phyloP scores from a whole-genome alignment of 1,140 invertebrate genomes.

The Panulirus ornatus region DNA sequence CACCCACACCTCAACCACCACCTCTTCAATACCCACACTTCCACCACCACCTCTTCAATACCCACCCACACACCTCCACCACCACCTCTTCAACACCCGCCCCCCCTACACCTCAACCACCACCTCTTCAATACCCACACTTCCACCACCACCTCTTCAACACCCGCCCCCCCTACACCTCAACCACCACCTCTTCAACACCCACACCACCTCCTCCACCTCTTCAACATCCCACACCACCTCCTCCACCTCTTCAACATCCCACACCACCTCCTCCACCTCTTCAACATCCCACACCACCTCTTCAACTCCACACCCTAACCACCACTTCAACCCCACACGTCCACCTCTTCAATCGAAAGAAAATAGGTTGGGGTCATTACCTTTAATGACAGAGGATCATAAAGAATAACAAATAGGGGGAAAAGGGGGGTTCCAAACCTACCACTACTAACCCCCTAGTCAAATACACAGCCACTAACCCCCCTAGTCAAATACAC shows the following conservation, averaged over 20 bases:
- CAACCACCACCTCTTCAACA: background rate
- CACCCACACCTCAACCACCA: background rate
- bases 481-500: too few species aligned
- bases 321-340: background rate
- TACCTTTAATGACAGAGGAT: too few species aligned
- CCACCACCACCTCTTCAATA: background rate
- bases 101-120: background rate
- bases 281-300: background rate
- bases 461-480: too few species aligned
- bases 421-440: too few species aligned
- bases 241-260: too few species aligned
- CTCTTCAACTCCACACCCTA: too few species aligned
- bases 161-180: too few species aligned
- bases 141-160: background rate
- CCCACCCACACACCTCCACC: background rate
- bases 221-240: too few species aligned
- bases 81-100: background rate
- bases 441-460: too few species aligned
- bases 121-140: background rate
- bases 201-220: background rate
- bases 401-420: too few species aligned
- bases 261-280: background rate
- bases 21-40: background rate
- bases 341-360: background rate
- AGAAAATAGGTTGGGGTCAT: too few species aligned